These are phyloP conservation scores for Lindbergichthys nudifrons DNA, from an alignment of 2,797 vertebrate species.

Conservation along the genomic window DNA sequence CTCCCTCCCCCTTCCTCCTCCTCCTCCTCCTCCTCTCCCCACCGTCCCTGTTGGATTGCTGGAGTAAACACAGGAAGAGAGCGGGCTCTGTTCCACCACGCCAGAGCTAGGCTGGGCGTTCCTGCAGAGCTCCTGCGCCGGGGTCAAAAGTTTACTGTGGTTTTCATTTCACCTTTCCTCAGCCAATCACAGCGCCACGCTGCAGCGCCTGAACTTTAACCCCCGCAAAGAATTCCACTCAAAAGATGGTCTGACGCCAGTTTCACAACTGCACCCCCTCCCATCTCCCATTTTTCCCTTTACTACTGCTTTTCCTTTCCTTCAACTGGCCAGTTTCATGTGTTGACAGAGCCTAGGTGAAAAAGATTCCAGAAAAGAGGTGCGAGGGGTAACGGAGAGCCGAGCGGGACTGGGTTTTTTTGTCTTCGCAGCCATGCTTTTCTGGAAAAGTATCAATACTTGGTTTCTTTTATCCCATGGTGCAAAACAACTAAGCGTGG, in stretches of 20 bases:
- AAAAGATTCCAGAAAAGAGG: slow-evolving; percentile 65
- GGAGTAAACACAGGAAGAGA: slow-evolving; percentile 90
- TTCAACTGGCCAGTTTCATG: slow-evolving; percentile 67
- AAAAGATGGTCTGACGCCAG: slow-evolving; percentile 83
- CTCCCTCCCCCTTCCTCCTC: slow-evolving; percentile 25
- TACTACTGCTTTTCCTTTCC: slow-evolving; percentile 73
- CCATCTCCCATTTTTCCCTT: slow-evolving; percentile 51
- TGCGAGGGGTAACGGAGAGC: slow-evolving; percentile 33
- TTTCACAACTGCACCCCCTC: slow-evolving; percentile 69
- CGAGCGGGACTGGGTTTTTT: slow-evolving; percentile 4
- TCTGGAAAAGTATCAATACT: slow-evolving; percentile 7
- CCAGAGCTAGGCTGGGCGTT: slow-evolving; percentile 93
- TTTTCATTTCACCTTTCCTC: slow-evolving; percentile 99
- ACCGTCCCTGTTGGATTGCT: slow-evolving; percentile 78
- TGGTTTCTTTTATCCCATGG: not conserved
- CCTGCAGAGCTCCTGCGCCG: slow-evolving; percentile 88
- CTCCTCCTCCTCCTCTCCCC: slow-evolving; percentile 49
- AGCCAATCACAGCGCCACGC: slow-evolving; percentile 90
- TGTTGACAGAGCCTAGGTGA: slow-evolving; percentile 73
- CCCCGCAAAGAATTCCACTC: slow-evolving; percentile 84
- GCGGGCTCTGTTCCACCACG: slow-evolving; percentile 87
- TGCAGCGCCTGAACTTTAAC: slow-evolving; percentile 87
- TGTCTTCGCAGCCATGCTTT: not conserved
- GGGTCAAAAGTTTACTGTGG: slow-evolving; percentile 99
- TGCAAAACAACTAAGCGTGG: not conserved